Evolutionary conservation across 30 jellyfish, hydroid and myxozoan genomes (phyloP).

Genomic region (Chironex yamaguchii): DNA sequence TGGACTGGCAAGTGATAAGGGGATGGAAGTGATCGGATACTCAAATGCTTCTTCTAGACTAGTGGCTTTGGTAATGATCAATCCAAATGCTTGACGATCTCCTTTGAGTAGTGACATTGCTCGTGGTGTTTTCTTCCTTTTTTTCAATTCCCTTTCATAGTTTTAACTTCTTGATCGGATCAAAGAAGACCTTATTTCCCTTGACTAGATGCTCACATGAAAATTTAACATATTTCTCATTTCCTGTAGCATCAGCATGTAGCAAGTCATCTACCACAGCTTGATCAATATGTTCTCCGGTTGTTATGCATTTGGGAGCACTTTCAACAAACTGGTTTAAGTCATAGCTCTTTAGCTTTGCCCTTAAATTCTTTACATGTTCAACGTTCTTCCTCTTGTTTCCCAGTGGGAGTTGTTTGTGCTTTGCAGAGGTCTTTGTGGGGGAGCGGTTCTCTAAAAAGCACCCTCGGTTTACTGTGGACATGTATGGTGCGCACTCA

Average conservation of each 20-base stretch:
- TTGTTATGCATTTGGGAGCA: slow-evolving; percentile 2
- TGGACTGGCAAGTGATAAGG: slow-evolving; percentile 23
- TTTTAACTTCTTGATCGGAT: not conserved
- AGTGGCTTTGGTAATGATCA: slow-evolving; percentile 57
- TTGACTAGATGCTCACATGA: slow-evolving; percentile 1
- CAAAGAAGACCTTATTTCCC: slow-evolving; percentile 12
- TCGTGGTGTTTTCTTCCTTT: slow-evolving; percentile 9
- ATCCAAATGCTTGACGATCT: slow-evolving; percentile 77
- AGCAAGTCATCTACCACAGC: slow-evolving; percentile 17
- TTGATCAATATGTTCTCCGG: no score
- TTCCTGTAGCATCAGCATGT: slow-evolving; percentile 1
- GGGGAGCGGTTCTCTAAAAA: no score
- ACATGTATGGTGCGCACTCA: no score
- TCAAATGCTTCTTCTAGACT: slow-evolving; percentile 57
- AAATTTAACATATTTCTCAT: not conserved
- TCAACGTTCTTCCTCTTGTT: no score
- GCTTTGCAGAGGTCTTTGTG: no score
- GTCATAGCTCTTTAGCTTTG: no score
- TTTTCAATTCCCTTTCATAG: not conserved
- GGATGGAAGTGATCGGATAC: slow-evolving; percentile 35
- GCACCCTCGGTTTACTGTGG: no score
- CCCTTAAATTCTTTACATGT: no score
- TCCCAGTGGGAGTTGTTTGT: no score
- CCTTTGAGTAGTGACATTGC: slow-evolving; percentile 50
- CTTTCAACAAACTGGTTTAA: no score